These are phyloP conservation scores for Sinotaia quadrata DNA, from an alignment of 2,888 invertebrate species.

Conservation along the genomic window DNA sequence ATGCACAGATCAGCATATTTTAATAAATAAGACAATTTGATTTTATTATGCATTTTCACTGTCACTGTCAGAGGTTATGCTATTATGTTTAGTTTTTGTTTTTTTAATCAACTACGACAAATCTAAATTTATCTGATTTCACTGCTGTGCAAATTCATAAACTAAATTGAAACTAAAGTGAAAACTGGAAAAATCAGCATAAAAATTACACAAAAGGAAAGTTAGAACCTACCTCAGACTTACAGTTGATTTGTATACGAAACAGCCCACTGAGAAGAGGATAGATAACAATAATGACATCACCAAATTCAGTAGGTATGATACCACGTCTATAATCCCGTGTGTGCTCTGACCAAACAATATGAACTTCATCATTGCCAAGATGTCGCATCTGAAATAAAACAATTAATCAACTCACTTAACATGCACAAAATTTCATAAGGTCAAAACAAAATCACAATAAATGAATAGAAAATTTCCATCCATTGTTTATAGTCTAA, in stretches of 20 bases:
- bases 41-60: too few relatives aligned
- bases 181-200: neutral
- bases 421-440: too few relatives aligned
- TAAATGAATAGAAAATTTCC: too few relatives aligned
- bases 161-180: neutral
- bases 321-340: conserved; percentile 96
- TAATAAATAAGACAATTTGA: too few relatives aligned
- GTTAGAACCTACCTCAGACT: conserved; percentile 87
- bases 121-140: neutral
- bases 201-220: neutral
- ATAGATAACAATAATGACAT: conserved; percentile 96
- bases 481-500: too few relatives aligned
- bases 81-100: too few relatives aligned
- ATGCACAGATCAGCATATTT: too few relatives aligned
- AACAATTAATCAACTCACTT: too few relatives aligned
- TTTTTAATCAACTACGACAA: neutral
- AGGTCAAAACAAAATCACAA: too few relatives aligned
- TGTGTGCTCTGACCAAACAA: conserved; percentile 98
- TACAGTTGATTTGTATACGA: conserved; percentile 89
- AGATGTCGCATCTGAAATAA: conserved; percentile 87
- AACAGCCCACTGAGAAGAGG: conserved; percentile 87
- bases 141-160: neutral
- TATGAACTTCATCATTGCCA: conserved; percentile 98
- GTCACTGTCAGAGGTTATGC: too few relatives aligned
- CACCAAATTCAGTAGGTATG: conserved; percentile 99